Conservation (phyloP, 1,140 invertebrate species). For the Asobara japonica region DNA sequence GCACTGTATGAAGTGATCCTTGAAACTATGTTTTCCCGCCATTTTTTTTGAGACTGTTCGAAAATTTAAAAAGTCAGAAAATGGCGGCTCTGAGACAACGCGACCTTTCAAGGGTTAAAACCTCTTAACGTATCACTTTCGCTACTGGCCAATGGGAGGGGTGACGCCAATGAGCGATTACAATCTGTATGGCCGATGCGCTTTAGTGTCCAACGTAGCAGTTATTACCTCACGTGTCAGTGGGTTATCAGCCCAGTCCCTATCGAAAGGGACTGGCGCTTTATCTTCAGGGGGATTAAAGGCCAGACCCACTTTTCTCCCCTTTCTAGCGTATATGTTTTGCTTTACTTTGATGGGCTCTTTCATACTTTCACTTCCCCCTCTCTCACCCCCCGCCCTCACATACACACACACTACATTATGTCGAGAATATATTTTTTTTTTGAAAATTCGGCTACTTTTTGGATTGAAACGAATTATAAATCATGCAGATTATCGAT, state of each 20-base stretch:
- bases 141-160: neutral
- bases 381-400: neutral
- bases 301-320: conserved; percentile 23
- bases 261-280: conserved; percentile 37
- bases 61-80: neutral
- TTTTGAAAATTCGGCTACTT: too few species aligned
- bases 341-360: conserved; percentile 1
- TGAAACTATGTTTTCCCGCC: too few species aligned
- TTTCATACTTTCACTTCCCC: neutral
- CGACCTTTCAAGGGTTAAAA: neutral
- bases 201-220: conserved; percentile 34
- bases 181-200: conserved; percentile 19
- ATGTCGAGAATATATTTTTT: too few species aligned
- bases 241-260: conserved; percentile 30
- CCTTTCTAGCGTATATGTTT: neutral
- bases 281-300: conserved; percentile 39
- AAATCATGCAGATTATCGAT: too few species aligned
- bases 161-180: conserved; percentile 15
- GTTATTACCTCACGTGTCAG: conserved; percentile 39
- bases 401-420: too few species aligned
- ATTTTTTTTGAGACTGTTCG: too few species aligned
- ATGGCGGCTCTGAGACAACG: neutral
- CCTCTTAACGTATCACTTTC: conserved; percentile 25
- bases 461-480: too few species aligned
- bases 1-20: too few species aligned